phyloP scores from a whole-genome alignment of 1,140 invertebrate genomes.

The Tribolium castaneum region DNA sequence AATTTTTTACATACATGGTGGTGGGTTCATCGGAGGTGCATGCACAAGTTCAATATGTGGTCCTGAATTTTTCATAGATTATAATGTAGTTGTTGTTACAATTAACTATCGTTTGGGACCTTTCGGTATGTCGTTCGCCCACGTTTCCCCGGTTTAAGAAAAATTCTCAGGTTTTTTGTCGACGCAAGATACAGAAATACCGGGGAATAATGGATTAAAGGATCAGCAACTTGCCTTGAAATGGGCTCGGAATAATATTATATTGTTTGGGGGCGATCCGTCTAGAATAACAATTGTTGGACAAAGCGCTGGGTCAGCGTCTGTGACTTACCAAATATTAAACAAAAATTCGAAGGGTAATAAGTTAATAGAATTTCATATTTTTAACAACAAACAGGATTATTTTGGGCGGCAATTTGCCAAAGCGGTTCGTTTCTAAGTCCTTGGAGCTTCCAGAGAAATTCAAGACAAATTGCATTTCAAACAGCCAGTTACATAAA shows the following conservation, averaged over 20 bases:
- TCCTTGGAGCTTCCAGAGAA: slow-evolving; percentile 59
- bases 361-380: no score
- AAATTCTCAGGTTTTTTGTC: slow-evolving; percentile 54
- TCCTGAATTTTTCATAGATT: slow-evolving; percentile 19
- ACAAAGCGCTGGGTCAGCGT: slow-evolving; percentile 63
- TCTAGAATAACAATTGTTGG: slow-evolving; percentile 63
- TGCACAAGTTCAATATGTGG: background rate
- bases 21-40: background rate
- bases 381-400: background rate
- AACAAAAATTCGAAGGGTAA: slow-evolving; percentile 60
- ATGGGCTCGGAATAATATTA: slow-evolving; percentile 64
- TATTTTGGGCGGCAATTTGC: slow-evolving; percentile 71
- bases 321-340: slow-evolving; percentile 60
- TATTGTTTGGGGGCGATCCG: slow-evolving; percentile 62
- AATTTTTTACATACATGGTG: slow-evolving; percentile 17
- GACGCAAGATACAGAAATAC: slow-evolving; percentile 61
- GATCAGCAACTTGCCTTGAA: slow-evolving; percentile 65
- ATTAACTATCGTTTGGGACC: slow-evolving; percentile 12
- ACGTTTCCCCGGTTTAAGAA: no score
- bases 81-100: slow-evolving; percentile 20
- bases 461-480: background rate
- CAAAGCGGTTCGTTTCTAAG: slow-evolving; percentile 69
- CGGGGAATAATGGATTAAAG: slow-evolving; percentile 64
- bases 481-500: background rate
- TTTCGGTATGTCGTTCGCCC: background rate